Evolutionary conservation across 2,113 vertebrate genomes (phyloP).

Genomic region (Pelmatolapia mariae): DNA sequence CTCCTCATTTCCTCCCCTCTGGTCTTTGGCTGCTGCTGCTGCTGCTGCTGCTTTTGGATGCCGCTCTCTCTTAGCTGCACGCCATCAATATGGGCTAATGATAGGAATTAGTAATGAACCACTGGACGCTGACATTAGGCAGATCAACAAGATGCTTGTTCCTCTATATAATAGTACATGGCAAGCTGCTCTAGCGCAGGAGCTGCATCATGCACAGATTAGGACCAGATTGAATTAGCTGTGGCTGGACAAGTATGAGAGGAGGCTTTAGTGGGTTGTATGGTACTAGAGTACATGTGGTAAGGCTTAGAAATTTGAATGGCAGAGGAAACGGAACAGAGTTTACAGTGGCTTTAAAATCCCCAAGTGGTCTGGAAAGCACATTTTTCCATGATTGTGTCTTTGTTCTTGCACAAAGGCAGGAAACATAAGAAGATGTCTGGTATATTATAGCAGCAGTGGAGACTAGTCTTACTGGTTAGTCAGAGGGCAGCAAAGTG

Average conservation of each 20-base stretch:
- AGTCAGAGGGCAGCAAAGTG: not conserved
- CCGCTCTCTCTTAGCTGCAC: slow-evolving; percentile 21
- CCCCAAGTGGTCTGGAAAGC: slow-evolving; percentile 27
- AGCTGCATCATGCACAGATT: slow-evolving; percentile 37
- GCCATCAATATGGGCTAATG: slow-evolving; percentile 67
- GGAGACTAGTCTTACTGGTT: not conserved
- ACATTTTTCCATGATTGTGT: slow-evolving; percentile 50
- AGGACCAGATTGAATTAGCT: slow-evolving; percentile 56
- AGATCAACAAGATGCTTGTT: slow-evolving; percentile 59
- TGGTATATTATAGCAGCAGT: slow-evolving; percentile 15
- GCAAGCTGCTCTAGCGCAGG: slow-evolving; percentile 10
- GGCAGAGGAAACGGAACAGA: slow-evolving; percentile 26
- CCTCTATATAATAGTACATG: slow-evolving; percentile 35
- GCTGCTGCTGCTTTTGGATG: slow-evolving; percentile 26
- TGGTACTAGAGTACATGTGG: slow-evolving; percentile 32
- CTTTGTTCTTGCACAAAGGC: slow-evolving; percentile 60
- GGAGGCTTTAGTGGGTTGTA: slow-evolving; percentile 32
- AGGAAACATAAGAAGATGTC: slow-evolving; percentile 55
- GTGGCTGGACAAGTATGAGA: slow-evolving; percentile 35
- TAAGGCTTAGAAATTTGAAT: slow-evolving; percentile 29
- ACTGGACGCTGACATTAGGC: slow-evolving; percentile 54
- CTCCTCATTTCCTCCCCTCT: slow-evolving; percentile 60
- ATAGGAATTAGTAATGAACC: slow-evolving; percentile 67
- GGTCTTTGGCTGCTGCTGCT: slow-evolving; percentile 40
- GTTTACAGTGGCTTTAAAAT: slow-evolving; percentile 37